Evolutionary conservation across 2,113 vertebrate genomes (phyloP).

Genomic region (Rhadina sibilatrix): DNA sequence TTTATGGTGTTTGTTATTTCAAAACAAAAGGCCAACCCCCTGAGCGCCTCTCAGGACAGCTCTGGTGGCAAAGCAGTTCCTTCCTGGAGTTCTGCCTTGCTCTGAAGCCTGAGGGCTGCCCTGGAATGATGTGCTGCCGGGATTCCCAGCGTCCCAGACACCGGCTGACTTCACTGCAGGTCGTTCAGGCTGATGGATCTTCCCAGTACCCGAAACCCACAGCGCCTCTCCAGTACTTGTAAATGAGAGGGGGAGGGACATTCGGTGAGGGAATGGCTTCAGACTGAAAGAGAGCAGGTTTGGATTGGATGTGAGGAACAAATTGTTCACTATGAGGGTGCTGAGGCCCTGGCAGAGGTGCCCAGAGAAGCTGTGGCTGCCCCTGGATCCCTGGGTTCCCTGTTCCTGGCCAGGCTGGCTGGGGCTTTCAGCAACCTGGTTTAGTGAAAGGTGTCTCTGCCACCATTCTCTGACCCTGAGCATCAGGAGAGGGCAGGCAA

Average conservation of each 20-base stretch:
- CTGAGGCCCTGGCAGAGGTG: background rate
- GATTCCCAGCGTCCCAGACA: background rate
- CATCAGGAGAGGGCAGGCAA: background rate
- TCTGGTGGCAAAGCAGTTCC: background rate
- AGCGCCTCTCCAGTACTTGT: background rate
- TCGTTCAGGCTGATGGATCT: background rate
- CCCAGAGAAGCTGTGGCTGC: background rate
- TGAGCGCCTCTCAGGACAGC: background rate
- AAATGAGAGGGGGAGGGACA: background rate
- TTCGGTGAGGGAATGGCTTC: background rate
- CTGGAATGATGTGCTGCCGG: background rate
- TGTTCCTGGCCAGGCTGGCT: background rate
- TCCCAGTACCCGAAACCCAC: too few species aligned
- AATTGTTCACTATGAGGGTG: background rate
- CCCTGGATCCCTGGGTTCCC: background rate
- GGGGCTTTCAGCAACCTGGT: background rate
- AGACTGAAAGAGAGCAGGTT: background rate
- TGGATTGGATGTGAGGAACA: background rate
- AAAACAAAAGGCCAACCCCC: background rate
- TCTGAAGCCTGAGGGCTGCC: background rate
- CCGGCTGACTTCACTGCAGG: background rate
- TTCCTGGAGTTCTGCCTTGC: background rate
- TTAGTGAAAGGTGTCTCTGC: background rate
- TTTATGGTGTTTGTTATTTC: background rate
- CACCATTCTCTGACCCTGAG: background rate